These are phyloP conservation scores for Agrochola macilenta DNA, from an alignment of 2,888 invertebrate species.

Conservation along the genomic window DNA sequence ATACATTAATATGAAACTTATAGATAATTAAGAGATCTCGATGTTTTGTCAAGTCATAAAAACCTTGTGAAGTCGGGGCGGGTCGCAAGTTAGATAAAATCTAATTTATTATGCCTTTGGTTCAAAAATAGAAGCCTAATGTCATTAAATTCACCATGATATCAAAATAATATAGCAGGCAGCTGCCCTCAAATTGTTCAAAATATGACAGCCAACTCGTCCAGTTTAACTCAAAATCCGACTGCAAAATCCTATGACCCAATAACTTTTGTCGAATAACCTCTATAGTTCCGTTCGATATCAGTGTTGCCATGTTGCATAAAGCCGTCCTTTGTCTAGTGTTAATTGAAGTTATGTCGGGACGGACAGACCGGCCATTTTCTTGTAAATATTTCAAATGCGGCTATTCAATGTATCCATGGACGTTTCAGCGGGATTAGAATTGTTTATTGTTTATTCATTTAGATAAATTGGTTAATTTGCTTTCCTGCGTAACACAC, in stretches of 20 bases:
- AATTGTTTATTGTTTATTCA: not conserved
- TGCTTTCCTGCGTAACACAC: not conserved
- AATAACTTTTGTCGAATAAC: slow-evolving; percentile 24
- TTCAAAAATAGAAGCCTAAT: not conserved
- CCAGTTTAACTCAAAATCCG: not conserved
- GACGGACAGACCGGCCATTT: slow-evolving; percentile 62
- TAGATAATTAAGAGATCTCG: too few species aligned
- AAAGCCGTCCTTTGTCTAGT: slow-evolving; percentile 64
- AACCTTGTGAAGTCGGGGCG: too few species aligned
- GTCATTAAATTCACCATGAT: not conserved
- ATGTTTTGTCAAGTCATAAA: too few species aligned
- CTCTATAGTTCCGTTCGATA: slow-evolving; percentile 14
- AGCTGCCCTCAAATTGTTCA: not conserved
- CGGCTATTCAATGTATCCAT: slow-evolving; percentile 53
- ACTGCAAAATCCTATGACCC: slow-evolving; percentile 14
- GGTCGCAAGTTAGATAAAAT: too few species aligned
- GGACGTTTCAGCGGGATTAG: slow-evolving; percentile 4
- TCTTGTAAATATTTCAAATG: slow-evolving; percentile 73
- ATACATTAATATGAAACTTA: too few species aligned
- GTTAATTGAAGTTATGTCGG: slow-evolving; percentile 79
- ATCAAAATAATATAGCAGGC: not conserved
- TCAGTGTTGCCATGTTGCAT: slow-evolving; percentile 65
- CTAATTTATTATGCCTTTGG: not conserved
- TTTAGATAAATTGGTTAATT: slow-evolving; percentile 11
- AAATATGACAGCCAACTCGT: not conserved